Conservation (phyloP, 2,797 vertebrate genomes). For the Ficedula albicollis region DNA sequence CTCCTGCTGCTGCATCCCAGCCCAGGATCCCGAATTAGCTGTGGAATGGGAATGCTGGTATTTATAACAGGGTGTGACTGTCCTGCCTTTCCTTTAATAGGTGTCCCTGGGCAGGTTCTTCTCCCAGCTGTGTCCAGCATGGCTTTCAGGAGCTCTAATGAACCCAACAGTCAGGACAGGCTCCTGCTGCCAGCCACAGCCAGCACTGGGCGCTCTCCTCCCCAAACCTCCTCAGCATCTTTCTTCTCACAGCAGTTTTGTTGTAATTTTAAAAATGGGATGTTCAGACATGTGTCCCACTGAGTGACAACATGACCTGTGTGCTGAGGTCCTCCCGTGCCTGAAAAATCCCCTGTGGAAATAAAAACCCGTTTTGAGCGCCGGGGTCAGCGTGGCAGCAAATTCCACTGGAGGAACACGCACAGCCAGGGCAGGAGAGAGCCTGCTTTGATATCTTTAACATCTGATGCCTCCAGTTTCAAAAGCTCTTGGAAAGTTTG, state of each 20-base stretch:
- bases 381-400: accelerated
- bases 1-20: not conserved
- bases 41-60: not conserved
- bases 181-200: not conserved
- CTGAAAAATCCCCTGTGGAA: not conserved
- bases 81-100: constrained; percentile 13
- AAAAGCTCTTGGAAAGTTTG: constrained; percentile 10
- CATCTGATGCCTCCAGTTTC: constrained; percentile 1
- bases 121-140: not conserved
- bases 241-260: not conserved
- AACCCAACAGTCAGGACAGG: not conserved
- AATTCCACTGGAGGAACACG: not conserved
- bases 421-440: not conserved
- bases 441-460: not conserved
- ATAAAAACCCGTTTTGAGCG: not conserved
- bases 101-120: constrained; percentile 34
- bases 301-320: not conserved
- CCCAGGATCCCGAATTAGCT: not conserved
- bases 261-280: not conserved
- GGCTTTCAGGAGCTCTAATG: not conserved
- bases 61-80: not conserved
- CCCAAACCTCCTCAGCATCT: not conserved
- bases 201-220: not conserved
- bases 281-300: accelerated
- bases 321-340: not conserved